Conservation (phyloP, 2,888 invertebrate genomes). For the Mamestra brassicae region DNA sequence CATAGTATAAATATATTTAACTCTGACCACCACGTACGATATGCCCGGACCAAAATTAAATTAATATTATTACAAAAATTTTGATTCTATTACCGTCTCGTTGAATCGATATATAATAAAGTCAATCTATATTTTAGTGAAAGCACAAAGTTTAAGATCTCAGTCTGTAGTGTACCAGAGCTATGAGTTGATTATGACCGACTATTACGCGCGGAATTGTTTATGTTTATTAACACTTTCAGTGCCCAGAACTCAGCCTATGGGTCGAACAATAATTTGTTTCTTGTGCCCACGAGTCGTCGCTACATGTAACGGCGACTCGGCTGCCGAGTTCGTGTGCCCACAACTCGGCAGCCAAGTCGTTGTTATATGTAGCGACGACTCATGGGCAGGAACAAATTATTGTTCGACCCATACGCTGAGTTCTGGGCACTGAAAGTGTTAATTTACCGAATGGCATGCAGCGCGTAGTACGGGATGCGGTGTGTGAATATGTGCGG, state of each 20-base stretch:
- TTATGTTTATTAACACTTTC: too few species aligned
- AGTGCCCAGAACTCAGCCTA: too few species aligned
- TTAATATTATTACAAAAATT: background rate
- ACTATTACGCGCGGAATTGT: background rate
- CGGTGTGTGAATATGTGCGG: background rate
- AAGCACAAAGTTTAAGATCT: background rate
- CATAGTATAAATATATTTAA: slow-evolving; percentile 62
- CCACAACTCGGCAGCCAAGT: too few species aligned
- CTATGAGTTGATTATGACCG: background rate
- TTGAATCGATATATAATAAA: slow-evolving; percentile 11
- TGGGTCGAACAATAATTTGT: too few species aligned
- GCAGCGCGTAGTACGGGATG: background rate
- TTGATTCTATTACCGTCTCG: slow-evolving; percentile 33
- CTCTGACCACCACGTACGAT: slow-evolving; percentile 32
- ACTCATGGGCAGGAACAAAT: too few species aligned
- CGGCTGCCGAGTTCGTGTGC: too few species aligned
- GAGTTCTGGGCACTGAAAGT: too few species aligned
- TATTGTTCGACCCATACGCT: too few species aligned
- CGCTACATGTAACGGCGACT: too few species aligned
- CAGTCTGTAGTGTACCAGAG: background rate
- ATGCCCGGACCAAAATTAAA: background rate
- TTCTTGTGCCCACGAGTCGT: too few species aligned
- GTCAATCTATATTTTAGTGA: slow-evolving; percentile 1
- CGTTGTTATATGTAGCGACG: too few species aligned
- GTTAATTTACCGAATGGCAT: background rate